Evolutionary conservation across 1,140 invertebrate species (phyloP), one percentile per base, ranked within the genome.

Genomic region (Venustaconcha ellipsiformis): DNA sequence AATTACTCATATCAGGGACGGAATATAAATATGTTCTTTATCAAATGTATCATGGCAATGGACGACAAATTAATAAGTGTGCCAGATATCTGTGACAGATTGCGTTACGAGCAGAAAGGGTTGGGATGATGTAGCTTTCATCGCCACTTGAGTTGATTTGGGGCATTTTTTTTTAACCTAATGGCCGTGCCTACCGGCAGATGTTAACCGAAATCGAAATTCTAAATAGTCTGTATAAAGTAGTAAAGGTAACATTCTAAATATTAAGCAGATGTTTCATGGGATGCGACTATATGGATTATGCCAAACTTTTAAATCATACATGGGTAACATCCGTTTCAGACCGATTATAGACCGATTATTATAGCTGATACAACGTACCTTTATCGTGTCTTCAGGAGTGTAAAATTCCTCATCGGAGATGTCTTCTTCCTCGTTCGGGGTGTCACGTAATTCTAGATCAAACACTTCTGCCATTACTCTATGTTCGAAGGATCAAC

Each of bases 391-490:
- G 48, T 69, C 79, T 67, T 82, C 82, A 68, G 80, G 77, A 57
- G 72, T 74, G 17, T 75, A 73, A 76, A 70, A 84, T 72, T 86
- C 84, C 20, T 96, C 95, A 86, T 91, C 90, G 26, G 89, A 90
- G 37, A 84, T 78, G 56, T 95, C 94, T 63, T 94, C 95, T 86
- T 95, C 83, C 88, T 83, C 84, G 88, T 86, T 85, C n/a, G 95
- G 94, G 80, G 92, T 91, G 84, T 94, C 93, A 81, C 94, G 94
- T 84, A 97, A 91, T 90, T 97, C 96, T 87, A 97, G 93, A 91
- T 97, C 95, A 90, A 97, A 97, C 88, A 97, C 90, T 92, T 88
- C 90, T 62, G 89, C 86, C 86, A 88, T 89, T 48, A 30, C 62
- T 70, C 73, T 71, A 72, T 64, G 76, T 79, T 70, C 58, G 74